Conservation (phyloP, 2,113 vertebrate genomes). For the Vulpes lagopus region DNA sequence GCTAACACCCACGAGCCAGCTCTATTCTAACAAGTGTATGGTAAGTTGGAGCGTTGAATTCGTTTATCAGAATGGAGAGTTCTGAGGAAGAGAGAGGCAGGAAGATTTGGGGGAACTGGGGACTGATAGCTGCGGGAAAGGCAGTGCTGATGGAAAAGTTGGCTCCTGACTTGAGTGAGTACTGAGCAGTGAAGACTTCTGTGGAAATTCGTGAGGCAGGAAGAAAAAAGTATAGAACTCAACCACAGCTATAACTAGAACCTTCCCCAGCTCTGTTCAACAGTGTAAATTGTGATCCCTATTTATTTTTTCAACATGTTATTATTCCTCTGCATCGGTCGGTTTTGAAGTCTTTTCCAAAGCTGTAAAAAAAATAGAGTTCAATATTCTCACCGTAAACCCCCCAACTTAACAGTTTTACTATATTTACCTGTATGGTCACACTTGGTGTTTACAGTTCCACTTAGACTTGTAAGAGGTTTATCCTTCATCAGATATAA, state of each 20-base stretch:
- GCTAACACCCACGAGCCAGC: background rate
- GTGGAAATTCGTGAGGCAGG: background rate
- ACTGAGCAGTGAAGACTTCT: background rate
- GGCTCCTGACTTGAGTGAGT: background rate
- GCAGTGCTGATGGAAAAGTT: background rate
- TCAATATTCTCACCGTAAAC: conserved; percentile 16
- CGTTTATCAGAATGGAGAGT: background rate
- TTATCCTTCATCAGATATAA: background rate
- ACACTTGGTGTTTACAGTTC: background rate
- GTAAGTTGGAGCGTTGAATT: background rate
- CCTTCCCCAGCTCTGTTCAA: background rate
- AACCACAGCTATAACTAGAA: background rate
- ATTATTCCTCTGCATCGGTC: background rate
- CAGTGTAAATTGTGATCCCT: background rate
- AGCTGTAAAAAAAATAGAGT: background rate
- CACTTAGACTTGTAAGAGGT: background rate
- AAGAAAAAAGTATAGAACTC: background rate
- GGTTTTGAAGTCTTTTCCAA: background rate
- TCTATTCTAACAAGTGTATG: background rate
- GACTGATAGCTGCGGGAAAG: background rate
- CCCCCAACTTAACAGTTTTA: background rate
- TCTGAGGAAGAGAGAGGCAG: background rate
- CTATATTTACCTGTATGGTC: background rate
- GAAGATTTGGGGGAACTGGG: background rate
- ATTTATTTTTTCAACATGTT: background rate